Base-by-base conservation (phyloP, 2,113 vertebrate species). In the Panthera tigris region DNA sequence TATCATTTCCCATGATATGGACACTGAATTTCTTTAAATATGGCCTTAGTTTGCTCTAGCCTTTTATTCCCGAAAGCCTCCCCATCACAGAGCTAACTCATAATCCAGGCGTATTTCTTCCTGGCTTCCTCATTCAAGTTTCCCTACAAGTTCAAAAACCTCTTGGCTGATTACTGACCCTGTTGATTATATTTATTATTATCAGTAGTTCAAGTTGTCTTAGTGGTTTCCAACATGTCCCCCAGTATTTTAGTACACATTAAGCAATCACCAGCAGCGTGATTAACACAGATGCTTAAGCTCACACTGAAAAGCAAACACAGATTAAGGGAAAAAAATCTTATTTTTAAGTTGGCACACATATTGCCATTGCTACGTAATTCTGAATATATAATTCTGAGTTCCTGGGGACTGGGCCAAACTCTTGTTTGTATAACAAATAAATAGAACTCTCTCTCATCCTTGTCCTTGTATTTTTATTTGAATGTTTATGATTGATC, bases 121-220 rank as follows among this genome's bases (percentile, higher is more conserved):
- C 78, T 93, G 90, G 11, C 9, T 69, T 93, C 78, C 57, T 29
- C 50, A 81, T 80, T 91, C 52, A 93, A 96, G 23, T 14, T 92
- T 94, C 66, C 84, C 39, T 82, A 93, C 74, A 61, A 66, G 15
- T 69, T 94, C 79, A 95, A 68, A 97, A 79, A 33, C n/a, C 27
- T 36, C 36, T 48, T n/a, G 23, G 39, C 68, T 78, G 55, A 61
- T n/a, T 86, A 73, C 25, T 66, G 36, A 89, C n/a, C 14, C 31
- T 95, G 36, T 36, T 48, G 45, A 84, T 79, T 23, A 27, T 61
- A 15, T 14, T 25, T 65, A 80, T 27, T 84, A 31, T 71, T 50
- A 84, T 33, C 36, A 63, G 61, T 94, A 92, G 25, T 63, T 66
- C 21, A 68, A 73, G 27, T 48, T 41, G 19, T 52, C 68, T 89